Evolutionary conservation across 1,140 invertebrate species (phyloP).

Genomic region (Microplitis mediator): DNA sequence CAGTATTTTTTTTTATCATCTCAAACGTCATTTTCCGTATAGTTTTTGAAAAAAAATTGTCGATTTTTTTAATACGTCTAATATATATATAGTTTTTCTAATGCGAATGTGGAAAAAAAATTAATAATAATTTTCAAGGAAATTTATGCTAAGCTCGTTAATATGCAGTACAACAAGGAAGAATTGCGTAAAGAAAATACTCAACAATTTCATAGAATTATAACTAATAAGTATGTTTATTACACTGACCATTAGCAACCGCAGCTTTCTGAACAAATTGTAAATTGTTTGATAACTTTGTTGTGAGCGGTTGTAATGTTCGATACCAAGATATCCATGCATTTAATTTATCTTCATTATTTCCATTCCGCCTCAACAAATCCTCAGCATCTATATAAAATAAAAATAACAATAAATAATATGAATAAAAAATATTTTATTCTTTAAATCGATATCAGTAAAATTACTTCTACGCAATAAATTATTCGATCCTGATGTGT

Average conservation of each 20-base stretch:
- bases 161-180: not conserved
- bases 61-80: no score
- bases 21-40: no score
- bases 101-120: no score
- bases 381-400: slow-evolving; percentile 42
- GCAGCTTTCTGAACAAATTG: slow-evolving; percentile 64
- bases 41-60: no score
- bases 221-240: not conserved
- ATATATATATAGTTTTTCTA: no score
- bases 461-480: slow-evolving; percentile 38
- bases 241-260: slow-evolving; percentile 62
- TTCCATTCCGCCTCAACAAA: slow-evolving; percentile 35
- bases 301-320: slow-evolving; percentile 36
- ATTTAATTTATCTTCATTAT: slow-evolving; percentile 35
- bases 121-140: not conserved
- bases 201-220: not conserved
- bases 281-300: slow-evolving; percentile 62
- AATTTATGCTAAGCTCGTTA: not conserved
- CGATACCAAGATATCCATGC: slow-evolving; percentile 48
- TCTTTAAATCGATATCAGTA: not conserved
- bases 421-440: not conserved
- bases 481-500: slow-evolving; percentile 24
- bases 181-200: slow-evolving; percentile 10
- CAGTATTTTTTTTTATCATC: no score
- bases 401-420: not conserved